Base-by-base conservation (phyloP, 1,140 invertebrate species). In the Heliothis subflexa region DNA sequence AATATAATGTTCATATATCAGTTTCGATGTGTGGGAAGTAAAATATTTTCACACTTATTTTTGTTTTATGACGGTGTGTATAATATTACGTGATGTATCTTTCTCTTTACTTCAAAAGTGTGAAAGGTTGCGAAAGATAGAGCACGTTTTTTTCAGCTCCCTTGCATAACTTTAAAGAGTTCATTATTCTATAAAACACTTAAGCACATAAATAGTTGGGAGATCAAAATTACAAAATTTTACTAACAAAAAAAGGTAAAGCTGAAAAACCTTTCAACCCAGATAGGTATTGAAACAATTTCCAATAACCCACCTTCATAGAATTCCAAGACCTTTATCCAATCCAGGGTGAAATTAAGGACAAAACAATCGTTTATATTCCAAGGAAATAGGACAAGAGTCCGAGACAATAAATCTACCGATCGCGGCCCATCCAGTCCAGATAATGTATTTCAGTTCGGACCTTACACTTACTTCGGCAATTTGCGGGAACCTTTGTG, bases 401-500 rank as follows among this genome's bases (percentile, higher is more conserved):
- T 84, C 86, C 83, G 14, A 82, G 87, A 83, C 86, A 83, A 92
- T 93, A 94, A 93, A 94, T 93, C 91, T 93, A 78, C 83, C 84
- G 88, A 92, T 92, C 90, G 86, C 87, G 79, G 70, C 80, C 86
- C 90, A 86, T 88, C 87, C 87, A 86, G 84, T 85, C 89, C 88
- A 92, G 93, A 93, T 94, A 94, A 94, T 93, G 93, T 94, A 93
- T 94, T 94, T 94, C 90, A 88, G 90, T 94, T 93, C 93, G 91
- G 90, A 91, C 89, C 89, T 88, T 89, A 92, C 90, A 92, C 91
- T 93, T 93, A 93, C 92, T 94, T 94, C 92, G 92, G 91, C 89
- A 94, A 94, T 94, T 94, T 93, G 91, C 89, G 91, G 90, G 86
- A 91, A 93, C 93, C 93, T 94, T 93, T 92, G 92, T 91, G 91